These are phyloP conservation scores for Callyntrura guangdongensis DNA, from an alignment of 2,888 invertebrate species.

Conservation along the genomic window DNA sequence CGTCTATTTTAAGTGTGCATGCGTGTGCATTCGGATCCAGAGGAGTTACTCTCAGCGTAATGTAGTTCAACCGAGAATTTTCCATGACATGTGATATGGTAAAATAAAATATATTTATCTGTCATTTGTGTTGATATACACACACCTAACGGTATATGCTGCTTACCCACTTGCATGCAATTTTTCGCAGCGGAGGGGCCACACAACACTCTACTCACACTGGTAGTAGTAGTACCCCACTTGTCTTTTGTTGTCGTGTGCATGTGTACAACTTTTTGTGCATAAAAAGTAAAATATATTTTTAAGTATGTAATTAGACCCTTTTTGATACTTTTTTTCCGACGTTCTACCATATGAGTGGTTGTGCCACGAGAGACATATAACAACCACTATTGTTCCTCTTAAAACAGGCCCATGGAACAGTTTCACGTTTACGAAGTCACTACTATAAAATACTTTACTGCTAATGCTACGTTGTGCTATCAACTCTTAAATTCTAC, in stretches of 20 bases:
- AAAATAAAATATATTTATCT: background rate
- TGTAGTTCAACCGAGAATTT: background rate
- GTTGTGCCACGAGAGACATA: slow-evolving; percentile 18
- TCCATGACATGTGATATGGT: slow-evolving; percentile 54
- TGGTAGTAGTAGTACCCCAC: background rate
- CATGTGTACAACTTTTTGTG: background rate
- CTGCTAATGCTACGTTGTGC: slow-evolving; percentile 1
- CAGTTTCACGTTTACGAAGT: slow-evolving; percentile 31
- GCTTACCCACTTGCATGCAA: slow-evolving; percentile 3
- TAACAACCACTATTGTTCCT: too few species aligned
- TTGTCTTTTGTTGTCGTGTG: slow-evolving; percentile 17
- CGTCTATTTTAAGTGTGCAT: slow-evolving; percentile 21
- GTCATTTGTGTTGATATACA: background rate
- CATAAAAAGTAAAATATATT: slow-evolving; percentile 21
- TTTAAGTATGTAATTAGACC: slow-evolving; percentile 11
- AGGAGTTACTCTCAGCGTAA: background rate
- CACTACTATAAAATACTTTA: slow-evolving; percentile 3
- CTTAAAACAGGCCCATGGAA: slow-evolving; percentile 27
- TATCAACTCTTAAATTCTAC: slow-evolving; percentile 45
- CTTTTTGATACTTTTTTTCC: slow-evolving; percentile 23
- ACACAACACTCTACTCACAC: background rate
- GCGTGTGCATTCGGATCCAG: background rate
- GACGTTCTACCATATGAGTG: slow-evolving; percentile 24
- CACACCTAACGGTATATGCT: background rate
- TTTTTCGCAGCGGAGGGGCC: background rate